Evolutionary conservation across 2,113 vertebrate genomes (phyloP).

Genomic region (Balaeniceps rex): DNA sequence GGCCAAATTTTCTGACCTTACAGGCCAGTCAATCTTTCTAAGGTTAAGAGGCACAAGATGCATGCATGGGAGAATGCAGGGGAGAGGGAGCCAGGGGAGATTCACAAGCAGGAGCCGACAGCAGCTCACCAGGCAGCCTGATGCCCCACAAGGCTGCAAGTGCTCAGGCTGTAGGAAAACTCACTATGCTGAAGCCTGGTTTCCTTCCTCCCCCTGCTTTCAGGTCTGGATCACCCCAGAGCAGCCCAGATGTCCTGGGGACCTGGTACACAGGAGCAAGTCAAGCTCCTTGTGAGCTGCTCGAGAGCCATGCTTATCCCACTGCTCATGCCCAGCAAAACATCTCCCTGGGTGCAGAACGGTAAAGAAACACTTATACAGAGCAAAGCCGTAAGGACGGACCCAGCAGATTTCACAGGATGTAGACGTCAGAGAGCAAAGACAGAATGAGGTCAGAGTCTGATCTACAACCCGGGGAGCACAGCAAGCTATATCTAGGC

Average conservation of each 20-base stretch:
- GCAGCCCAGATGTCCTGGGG: background rate
- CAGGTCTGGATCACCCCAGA: background rate
- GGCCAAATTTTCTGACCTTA: background rate
- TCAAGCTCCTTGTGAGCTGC: background rate
- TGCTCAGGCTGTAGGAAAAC: background rate
- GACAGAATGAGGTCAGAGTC: conserved; percentile 15
- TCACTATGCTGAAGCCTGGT: fast-evolving
- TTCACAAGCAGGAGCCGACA: background rate
- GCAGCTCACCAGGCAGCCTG: background rate
- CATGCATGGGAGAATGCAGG: background rate
- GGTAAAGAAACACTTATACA: background rate
- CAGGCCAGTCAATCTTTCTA: background rate
- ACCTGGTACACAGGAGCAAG: background rate
- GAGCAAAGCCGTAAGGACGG: background rate
- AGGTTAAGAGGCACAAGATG: background rate
- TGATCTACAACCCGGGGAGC: background rate
- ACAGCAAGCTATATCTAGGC: background rate
- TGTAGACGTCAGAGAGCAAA: background rate
- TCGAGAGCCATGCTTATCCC: background rate
- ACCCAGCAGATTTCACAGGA: background rate
- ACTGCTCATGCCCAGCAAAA: background rate
- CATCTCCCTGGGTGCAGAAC: fast-evolving
- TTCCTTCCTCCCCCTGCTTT: background rate
- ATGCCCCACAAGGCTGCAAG: background rate
- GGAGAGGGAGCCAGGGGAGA: background rate